Base-by-base conservation (phyloP, 2,888 invertebrate species). In the Macrophya alboannulata region DNA sequence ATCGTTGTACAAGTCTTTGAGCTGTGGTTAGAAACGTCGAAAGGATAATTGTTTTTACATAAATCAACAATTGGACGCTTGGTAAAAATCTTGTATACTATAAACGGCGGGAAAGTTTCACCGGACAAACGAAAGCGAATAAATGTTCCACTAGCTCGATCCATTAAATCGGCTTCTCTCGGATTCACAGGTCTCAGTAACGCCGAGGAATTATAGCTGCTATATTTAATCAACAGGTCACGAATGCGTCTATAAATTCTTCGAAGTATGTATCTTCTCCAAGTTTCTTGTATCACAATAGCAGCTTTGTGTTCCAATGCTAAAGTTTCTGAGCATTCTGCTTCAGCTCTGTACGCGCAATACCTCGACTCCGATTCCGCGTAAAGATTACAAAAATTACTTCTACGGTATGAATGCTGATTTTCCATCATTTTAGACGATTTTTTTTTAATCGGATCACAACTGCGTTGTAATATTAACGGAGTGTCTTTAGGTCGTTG, bases 31-130 rank as follows among this genome's bases (percentile, higher is more conserved):
- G 6, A 0, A 51, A n/a, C 2, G 10, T 8, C 15, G 4, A 17
- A 17, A 25, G 15, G 17, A 77, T 31, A 45, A 55, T 37, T n/a
- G 31, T 55, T 15, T 17, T 55, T 77, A 21, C 59, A 77, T 3
- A 55, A 5, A 40, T 72, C 51, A 21, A 85, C 77, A n/a, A 87
- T 65, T n/a, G 87, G 87, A 6, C 82, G 68, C 17, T 45, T 76
- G 59, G 87, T 86, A 76, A 79, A 87, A 40, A 87, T 86, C 68
- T 86, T 87, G 82, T 87, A 87, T 15, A 87, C 84, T n/a, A 87
- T 84, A 31, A 21, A 31, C 68, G 87, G 87, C 48, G 87, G 87
- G 74, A 87, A 87, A 43, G 31, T 68, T 79, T 59, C 48, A 15
- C 87, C 87, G 48, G 84, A 72, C 4, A 87, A 81, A 68, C 82